Conservation (phyloP, 2,888 invertebrate genomes). For the Trisateles emortualis region DNA sequence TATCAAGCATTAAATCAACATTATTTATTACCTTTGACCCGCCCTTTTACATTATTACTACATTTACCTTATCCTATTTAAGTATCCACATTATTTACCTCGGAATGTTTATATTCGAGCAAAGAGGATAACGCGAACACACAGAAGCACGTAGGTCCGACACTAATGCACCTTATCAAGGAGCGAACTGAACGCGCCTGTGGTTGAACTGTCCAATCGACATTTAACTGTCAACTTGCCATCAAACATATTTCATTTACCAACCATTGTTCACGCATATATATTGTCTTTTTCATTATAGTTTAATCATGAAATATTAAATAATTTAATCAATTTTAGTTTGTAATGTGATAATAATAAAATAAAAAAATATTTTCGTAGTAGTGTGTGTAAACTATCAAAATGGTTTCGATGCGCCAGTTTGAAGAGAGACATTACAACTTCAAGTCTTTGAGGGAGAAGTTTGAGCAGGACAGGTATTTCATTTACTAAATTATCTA, state of each 20-base stretch:
- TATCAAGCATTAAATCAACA: no score
- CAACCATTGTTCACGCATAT: conserved; percentile 18
- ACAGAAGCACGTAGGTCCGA: conserved; percentile 6
- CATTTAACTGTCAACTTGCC: conserved; percentile 9
- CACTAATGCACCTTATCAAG: conserved; percentile 19
- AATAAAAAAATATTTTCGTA: conserved; percentile 13
- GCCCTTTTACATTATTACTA: no score
- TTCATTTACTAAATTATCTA: neutral
- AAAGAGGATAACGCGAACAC: conserved; percentile 36
- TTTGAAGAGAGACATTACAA: conserved; percentile 73
- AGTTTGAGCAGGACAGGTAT: conserved; percentile 79
- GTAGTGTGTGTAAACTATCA: conserved; percentile 43
- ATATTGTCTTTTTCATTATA: conserved; percentile 6
- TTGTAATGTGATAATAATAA: conserved; percentile 26
- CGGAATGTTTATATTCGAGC: conserved; percentile 16
- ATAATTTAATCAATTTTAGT: neutral
- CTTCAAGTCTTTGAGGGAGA: conserved; percentile 76
- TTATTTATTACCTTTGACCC: no score
- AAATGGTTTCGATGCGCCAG: conserved; percentile 71
- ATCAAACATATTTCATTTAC: conserved; percentile 15
- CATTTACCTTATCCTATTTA: conserved; percentile 5
- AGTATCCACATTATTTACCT: conserved; percentile 21
- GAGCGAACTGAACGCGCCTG: conserved; percentile 7
- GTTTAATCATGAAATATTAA: conserved; percentile 11
- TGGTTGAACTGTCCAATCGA: neutral